Percentiles rank a stretch among this genome's conserved stretches.
phyloP scores from a whole-genome alignment of 2,888 invertebrate genomes.

The Chalcosyrphus nemorum region DNA sequence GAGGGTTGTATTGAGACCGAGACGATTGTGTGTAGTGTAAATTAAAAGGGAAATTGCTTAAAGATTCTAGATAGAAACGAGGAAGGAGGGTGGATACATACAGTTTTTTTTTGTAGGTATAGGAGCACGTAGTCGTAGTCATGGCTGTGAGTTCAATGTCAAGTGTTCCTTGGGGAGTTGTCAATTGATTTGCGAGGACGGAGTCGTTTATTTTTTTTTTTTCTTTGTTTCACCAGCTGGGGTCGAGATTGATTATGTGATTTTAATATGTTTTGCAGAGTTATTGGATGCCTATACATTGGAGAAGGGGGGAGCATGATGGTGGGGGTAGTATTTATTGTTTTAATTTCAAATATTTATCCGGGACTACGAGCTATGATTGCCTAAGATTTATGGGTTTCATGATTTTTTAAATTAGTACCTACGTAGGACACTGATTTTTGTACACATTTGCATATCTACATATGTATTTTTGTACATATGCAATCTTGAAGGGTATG shows the following conservation, averaged over 20 bases:
- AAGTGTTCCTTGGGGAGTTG: conserved; percentile 48
- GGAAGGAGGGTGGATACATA: too few species aligned
- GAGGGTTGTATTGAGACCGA: neutral
- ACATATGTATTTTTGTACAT: too few species aligned
- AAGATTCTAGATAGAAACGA: neutral
- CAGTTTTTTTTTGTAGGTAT: too few species aligned
- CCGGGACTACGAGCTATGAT: neutral
- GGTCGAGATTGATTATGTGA: conserved; percentile 44
- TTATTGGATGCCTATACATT: neutral
- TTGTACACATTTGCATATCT: too few species aligned
- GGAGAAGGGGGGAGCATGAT: neutral
- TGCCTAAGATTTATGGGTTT: conserved; percentile 6
- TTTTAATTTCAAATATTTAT: conserved; percentile 40
- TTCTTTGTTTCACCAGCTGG: neutral
- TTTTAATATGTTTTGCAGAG: conserved; percentile 38
- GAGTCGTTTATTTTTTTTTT: neutral
- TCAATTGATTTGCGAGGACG: conserved; percentile 49
- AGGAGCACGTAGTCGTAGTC: conserved; percentile 10
- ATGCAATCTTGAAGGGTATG: too few species aligned
- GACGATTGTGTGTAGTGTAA: conserved; percentile 54
- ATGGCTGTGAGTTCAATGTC: conserved; percentile 56
- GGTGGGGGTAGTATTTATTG: conserved; percentile 24
- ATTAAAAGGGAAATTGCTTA: conserved; percentile 28
- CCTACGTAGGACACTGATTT: neutral
- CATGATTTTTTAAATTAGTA: neutral